Evolutionary conservation across 1,140 invertebrate species (phyloP).

Genomic region (Heterodera schachtii): DNA sequence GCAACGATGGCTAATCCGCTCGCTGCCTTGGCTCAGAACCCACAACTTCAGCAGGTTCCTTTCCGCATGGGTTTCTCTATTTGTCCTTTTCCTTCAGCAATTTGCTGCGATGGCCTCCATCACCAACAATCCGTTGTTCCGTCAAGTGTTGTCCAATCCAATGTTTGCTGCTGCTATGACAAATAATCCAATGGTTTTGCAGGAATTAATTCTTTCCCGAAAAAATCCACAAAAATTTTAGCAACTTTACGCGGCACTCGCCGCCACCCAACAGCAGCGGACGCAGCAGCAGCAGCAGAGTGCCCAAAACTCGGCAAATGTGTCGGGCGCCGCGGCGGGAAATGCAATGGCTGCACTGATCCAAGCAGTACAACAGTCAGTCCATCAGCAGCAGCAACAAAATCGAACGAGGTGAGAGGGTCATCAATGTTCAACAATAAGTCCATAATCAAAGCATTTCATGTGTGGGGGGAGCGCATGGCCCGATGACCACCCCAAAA

Average conservation of each 20-base stretch:
- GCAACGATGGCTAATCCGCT: constrained; percentile 21
- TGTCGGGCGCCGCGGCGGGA: background rate
- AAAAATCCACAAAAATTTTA: background rate
- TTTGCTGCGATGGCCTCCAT: constrained; percentile 20
- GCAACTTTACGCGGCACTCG: constrained; percentile 22
- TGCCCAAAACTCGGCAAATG: background rate
- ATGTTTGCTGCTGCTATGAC: background rate
- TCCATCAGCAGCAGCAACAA: constrained; percentile 23
- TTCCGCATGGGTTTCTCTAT: background rate
- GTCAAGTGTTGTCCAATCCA: constrained; percentile 11
- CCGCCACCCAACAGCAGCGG: constrained; percentile 20
- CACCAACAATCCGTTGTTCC: background rate
- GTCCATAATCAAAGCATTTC: background rate
- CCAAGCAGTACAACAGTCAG: background rate
- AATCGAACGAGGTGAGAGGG: constrained; percentile 6
- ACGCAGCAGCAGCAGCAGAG: constrained; percentile 26
- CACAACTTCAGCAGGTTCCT: constrained; percentile 6
- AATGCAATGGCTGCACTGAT: constrained; percentile 13
- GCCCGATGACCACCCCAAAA: too few species aligned
- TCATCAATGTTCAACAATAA: too few species aligned
- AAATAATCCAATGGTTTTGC: constrained; percentile 16
- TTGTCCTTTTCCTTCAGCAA: background rate
- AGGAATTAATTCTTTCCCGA: background rate
- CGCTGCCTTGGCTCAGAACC: constrained; percentile 25
- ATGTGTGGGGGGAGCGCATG: too few species aligned